phyloP scores from a whole-genome alignment of 2,888 invertebrate genomes.

The Caenorhabditis sulstoni region DNA sequence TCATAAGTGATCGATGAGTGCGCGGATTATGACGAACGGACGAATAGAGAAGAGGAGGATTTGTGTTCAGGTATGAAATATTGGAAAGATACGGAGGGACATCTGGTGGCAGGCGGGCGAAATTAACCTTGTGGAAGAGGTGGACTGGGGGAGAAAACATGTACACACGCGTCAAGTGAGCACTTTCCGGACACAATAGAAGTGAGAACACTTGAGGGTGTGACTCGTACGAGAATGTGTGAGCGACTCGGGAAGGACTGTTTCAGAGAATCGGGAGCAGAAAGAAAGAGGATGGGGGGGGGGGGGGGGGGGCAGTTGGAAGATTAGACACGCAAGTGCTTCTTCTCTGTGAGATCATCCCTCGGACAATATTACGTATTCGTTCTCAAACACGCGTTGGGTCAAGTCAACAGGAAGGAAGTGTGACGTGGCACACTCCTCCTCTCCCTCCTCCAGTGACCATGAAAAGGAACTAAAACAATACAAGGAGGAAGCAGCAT shows the following conservation, averaged over 20 bases:
- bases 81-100: slow-evolving; percentile 7
- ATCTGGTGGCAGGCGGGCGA: slow-evolving; percentile 37
- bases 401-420: slow-evolving; percentile 19
- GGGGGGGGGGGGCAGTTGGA: not conserved
- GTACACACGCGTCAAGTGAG: slow-evolving; percentile 50
- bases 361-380: slow-evolving; percentile 38
- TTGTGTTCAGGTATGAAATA: slow-evolving; percentile 42
- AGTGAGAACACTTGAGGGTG: slow-evolving; percentile 14
- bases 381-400: slow-evolving; percentile 13
- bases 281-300: slow-evolving; percentile 2
- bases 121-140: slow-evolving; percentile 34
- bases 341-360: slow-evolving; percentile 51
- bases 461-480: slow-evolving; percentile 38
- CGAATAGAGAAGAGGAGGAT: not conserved
- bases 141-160: too few relatives aligned
- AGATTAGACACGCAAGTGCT: slow-evolving; percentile 19
- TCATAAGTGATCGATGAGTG: slow-evolving; percentile 56
- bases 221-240: too few relatives aligned
- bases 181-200: slow-evolving; percentile 51
- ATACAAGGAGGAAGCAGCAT: slow-evolving; percentile 18
- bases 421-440: slow-evolving; percentile 38
- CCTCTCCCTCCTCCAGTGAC: too few relatives aligned
- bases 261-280: slow-evolving; percentile 19
- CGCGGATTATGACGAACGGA: slow-evolving; percentile 45
- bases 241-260: too few relatives aligned